Evolutionary conservation across 1,140 invertebrate genomes (phyloP).

Genomic region (Triops longicaudatus): DNA sequence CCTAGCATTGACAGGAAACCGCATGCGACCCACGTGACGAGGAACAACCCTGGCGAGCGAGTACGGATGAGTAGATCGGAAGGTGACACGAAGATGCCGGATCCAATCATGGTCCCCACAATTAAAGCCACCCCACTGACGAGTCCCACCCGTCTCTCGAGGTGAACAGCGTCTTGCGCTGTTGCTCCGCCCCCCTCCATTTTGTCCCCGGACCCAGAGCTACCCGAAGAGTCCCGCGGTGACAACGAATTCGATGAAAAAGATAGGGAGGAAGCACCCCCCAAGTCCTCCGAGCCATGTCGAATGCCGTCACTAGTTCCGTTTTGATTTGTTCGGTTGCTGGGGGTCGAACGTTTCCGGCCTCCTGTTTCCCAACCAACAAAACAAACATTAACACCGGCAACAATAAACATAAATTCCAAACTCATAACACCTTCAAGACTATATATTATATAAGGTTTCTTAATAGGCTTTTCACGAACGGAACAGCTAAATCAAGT

Average conservation of each 20-base stretch:
- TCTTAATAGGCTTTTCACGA: no score
- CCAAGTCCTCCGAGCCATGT: background rate
- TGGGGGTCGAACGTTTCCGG: constrained; percentile 13
- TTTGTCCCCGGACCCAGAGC: constrained; percentile 40
- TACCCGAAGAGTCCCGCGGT: background rate
- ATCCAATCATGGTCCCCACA: constrained; percentile 89
- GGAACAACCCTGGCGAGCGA: constrained; percentile 78
- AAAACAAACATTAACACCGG: no score
- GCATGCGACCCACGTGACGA: constrained; percentile 88
- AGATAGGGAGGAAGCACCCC: background rate
- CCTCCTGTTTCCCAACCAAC: background rate
- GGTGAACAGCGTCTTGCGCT: constrained; percentile 89
- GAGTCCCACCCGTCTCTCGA: constrained; percentile 93
- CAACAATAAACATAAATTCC: background rate
- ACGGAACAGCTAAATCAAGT: no score
- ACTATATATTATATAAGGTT: background rate
- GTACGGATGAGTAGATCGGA: constrained; percentile 83
- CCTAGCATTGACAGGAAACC: constrained; percentile 82
- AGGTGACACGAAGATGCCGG: constrained; percentile 71
- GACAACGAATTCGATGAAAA: background rate
- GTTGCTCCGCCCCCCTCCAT: constrained; percentile 81
- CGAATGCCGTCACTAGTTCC: background rate
- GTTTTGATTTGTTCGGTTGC: background rate
- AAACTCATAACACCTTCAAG: background rate
- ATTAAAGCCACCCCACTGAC: constrained; percentile 97